phyloP scores from a whole-genome alignment of 2,797 vertebrate species.

The Alca torda region DNA sequence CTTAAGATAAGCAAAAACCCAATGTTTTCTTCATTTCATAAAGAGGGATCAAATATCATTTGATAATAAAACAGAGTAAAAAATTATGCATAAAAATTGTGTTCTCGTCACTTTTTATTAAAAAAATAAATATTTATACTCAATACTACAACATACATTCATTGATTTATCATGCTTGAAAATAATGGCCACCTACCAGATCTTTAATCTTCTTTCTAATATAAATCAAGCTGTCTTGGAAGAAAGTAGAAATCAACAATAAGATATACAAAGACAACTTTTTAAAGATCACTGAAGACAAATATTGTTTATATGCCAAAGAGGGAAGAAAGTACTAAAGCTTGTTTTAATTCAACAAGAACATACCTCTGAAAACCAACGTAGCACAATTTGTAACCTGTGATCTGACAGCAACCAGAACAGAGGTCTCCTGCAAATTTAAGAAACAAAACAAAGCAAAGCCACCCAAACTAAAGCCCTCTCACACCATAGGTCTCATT shows the following conservation, averaged over 20 bases:
- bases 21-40: not conserved
- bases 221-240: not conserved
- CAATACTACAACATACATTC: not conserved
- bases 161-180: not conserved
- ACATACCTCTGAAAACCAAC: not conserved
- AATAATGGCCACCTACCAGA: not conserved
- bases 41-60: not conserved
- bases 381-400: not conserved
- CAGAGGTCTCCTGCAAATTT: not conserved
- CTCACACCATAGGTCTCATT: not conserved
- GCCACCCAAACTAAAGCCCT: not conserved
- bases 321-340: not conserved
- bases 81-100: not conserved
- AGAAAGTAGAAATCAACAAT: not conserved
- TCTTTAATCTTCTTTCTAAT: not conserved
- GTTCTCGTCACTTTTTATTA: not conserved
- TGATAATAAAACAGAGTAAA: not conserved
- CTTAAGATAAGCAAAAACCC: not conserved
- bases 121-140: not conserved
- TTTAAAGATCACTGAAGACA: not conserved
- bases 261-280: not conserved
- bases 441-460: not conserved
- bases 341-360: not conserved
- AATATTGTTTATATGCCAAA: not conserved
- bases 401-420: not conserved